phyloP scores from a whole-genome alignment of 2,888 invertebrate genomes.

The Standfussiana lucernea region DNA sequence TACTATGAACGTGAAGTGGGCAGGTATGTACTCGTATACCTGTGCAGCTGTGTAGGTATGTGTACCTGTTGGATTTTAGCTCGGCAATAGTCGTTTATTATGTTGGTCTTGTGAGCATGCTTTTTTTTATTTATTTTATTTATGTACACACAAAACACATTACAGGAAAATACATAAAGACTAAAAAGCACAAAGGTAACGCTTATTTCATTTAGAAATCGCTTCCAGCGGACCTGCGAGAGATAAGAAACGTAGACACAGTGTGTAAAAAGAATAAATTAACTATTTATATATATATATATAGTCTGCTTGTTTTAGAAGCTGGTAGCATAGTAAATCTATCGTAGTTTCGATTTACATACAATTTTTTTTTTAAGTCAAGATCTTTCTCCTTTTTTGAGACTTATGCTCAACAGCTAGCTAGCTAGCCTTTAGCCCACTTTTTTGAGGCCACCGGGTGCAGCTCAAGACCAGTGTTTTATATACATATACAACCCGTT shows the following conservation, averaged over 20 bases:
- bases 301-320: not conserved
- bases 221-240: no score
- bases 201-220: no score
- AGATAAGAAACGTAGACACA: no score
- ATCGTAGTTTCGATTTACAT: not conserved
- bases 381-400: not conserved
- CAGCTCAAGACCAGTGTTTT: not conserved
- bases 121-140: conserved; percentile 35
- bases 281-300: no score
- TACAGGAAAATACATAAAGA: no score
- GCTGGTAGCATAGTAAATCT: not conserved
- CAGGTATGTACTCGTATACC: not conserved
- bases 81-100: conserved; percentile 30
- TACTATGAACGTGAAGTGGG: conserved; percentile 35
- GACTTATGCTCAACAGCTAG: not conserved
- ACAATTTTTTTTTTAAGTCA: not conserved
- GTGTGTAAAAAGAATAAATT: no score
- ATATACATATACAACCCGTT: not conserved
- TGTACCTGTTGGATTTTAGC: conserved; percentile 52
- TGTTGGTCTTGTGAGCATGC: conserved; percentile 7
- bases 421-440: not conserved
- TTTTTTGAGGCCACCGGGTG: not conserved
- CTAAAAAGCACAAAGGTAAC: no score
- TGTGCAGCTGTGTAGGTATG: no score
- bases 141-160: no score